phyloP scores from a whole-genome alignment of 53 echinoderm and acorn worm species.

The Hippasteria phrygiana region DNA sequence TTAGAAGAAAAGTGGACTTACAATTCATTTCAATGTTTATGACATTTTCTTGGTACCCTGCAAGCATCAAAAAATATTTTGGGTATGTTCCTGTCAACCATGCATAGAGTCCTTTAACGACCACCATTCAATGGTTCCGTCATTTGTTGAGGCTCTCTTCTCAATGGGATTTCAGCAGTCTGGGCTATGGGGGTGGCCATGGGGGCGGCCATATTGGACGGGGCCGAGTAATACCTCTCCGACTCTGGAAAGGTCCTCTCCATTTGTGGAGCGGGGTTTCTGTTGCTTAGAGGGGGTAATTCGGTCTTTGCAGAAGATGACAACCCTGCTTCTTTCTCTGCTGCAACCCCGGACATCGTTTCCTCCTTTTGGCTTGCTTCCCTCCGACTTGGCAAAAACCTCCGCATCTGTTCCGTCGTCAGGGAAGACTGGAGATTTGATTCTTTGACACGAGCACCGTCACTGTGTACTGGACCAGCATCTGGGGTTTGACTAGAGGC shows the following conservation, averaged over 20 bases:
- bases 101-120: not conserved
- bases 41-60: too few species aligned
- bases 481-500: not conserved
- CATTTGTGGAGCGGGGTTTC: not conserved
- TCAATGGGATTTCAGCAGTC: not conserved
- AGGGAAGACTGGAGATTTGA: slow-evolving; percentile 3
- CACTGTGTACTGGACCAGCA: not conserved
- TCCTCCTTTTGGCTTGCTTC: slow-evolving; percentile 21
- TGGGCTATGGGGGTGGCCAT: slow-evolving; percentile 25
- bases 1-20: too few species aligned
- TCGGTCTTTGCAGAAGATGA: not conserved
- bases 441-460: not conserved
- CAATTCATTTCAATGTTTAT: too few species aligned
- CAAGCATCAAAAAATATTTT: too few species aligned
- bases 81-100: too few species aligned
- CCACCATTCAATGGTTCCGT: slow-evolving; percentile 25
- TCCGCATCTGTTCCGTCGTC: slow-evolving; percentile 17
- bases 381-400: not conserved
- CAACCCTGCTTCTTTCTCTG: not conserved
- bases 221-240: slow-evolving; percentile 25
- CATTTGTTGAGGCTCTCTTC: slow-evolving; percentile 20
- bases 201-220: slow-evolving; percentile 35
- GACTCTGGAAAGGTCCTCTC: slow-evolving; percentile 5
- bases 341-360: not conserved
- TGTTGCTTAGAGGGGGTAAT: not conserved